Conservation (phyloP, 2,888 invertebrate species). For the Cephus pygmeus region DNA sequence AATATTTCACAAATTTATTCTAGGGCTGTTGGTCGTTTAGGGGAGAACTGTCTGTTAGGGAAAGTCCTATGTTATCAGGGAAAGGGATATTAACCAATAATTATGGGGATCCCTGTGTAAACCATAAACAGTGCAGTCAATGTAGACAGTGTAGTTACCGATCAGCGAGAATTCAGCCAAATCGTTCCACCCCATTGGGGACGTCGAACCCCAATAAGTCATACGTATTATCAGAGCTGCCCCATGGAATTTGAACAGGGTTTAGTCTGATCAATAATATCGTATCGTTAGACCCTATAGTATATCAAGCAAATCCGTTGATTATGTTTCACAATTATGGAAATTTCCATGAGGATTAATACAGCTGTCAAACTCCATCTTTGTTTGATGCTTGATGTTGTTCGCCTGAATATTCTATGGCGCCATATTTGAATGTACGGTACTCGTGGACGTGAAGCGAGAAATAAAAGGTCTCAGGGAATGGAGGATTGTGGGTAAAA, state of each 20-base stretch:
- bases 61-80: background rate
- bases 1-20: background rate
- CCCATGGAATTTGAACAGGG: slow-evolving; percentile 48
- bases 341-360: slow-evolving; percentile 38
- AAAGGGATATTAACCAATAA: background rate
- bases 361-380: background rate
- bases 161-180: background rate
- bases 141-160: background rate
- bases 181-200: slow-evolving; percentile 23
- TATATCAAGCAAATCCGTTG: slow-evolving; percentile 39
- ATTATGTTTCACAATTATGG: slow-evolving; percentile 39
- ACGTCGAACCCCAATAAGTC: background rate
- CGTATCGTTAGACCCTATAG: slow-evolving; percentile 46
- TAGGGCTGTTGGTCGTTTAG: background rate
- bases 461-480: background rate
- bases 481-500: background rate
- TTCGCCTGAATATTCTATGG: background rate
- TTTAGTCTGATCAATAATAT: slow-evolving; percentile 53
- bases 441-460: background rate
- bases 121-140: background rate
- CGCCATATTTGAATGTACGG: background rate
- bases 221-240: background rate
- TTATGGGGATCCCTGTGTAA: background rate
- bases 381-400: background rate
- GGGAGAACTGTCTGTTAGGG: background rate